Evolutionary conservation across 2,797 vertebrate species (phyloP).

Genomic region (Acanthurus lineatus): DNA sequence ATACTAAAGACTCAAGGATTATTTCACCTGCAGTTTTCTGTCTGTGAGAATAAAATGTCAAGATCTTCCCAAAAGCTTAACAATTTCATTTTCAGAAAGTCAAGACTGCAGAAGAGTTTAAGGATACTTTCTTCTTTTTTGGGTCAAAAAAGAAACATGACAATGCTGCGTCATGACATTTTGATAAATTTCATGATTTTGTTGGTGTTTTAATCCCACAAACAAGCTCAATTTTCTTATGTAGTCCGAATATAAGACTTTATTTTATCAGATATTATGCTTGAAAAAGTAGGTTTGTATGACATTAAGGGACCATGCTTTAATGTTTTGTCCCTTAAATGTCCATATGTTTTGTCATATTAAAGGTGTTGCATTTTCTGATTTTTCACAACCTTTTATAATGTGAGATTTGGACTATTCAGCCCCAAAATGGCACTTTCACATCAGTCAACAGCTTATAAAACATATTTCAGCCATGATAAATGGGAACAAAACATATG

Average conservation of each 20-base stretch:
- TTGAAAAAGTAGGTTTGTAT: not conserved
- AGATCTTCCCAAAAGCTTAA: not conserved
- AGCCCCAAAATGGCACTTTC: too few species aligned
- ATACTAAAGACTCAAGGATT: slow-evolving; percentile 7
- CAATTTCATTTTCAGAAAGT: not conserved
- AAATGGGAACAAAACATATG: too few species aligned
- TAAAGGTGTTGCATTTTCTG: too few species aligned
- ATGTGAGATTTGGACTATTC: too few species aligned
- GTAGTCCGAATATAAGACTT: not conserved
- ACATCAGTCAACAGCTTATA: too few species aligned
- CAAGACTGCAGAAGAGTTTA: not conserved
- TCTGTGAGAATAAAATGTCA: slow-evolving; percentile 18
- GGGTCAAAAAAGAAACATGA: too few species aligned
- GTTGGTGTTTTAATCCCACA: too few species aligned
- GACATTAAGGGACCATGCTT: not conserved
- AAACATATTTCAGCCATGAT: too few species aligned
- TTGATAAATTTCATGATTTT: too few species aligned
- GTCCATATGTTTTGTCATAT: too few species aligned
- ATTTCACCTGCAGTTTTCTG: slow-evolving; percentile 6
- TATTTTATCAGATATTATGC: not conserved
- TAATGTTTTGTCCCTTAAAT: not conserved
- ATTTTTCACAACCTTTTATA: too few species aligned
- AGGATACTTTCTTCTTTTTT: too few species aligned
- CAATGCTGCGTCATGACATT: not conserved
- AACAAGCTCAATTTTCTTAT: not conserved